Base-by-base conservation (phyloP, 2,888 invertebrate genomes). In the Megamerina dolium region DNA sequence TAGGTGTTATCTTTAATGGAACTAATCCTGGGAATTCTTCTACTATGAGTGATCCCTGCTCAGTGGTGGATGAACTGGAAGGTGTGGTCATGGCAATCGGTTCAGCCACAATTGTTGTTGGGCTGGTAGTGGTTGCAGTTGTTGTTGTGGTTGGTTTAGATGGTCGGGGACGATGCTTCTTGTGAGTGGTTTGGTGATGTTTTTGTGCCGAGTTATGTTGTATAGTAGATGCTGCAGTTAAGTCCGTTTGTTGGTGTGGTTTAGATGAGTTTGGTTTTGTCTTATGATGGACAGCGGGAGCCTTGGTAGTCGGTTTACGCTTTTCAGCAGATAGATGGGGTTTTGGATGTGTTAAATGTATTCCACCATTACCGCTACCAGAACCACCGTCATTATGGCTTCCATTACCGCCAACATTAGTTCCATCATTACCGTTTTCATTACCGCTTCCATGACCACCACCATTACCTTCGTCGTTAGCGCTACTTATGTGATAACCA, bases 141-240 rank as follows among this genome's bases (percentile, higher is more conserved):
- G 38, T 46, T 41, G 53, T 55, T 48, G 46, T 60, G 41, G 18
- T 46, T 43, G 10, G 59, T 12, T 53, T 26, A 50, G 56, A 18
- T 53, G 52, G 33, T 46, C 46, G 14, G 51, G 53, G 27, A 36
- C 43, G 21, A 48, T 51, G 30, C 33, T 51, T 54, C 37, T 59
- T 57, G 39, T 54, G 45, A 29, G 58, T 56, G 21, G n/a, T 27
- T 3, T 40, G 31, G 23, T 43, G 37, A 18, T 43, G 32, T 37
- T 37, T 39, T n/a, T 41, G 27, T 23, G 53, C 12, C 3, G 20
- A 27, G 5, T 34, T 26, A n/a, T 27, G 34, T 8, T 18, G 10
- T 9, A n/a, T n/a, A 4, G 26, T 23, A 5, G 46, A 21, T 6
- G 16, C 40, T 13, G 37, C 41, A 2, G 37, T 26, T n/a, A 21